Conservation (phyloP, 1,140 invertebrate species). For the Halictus rubicundus region DNA sequence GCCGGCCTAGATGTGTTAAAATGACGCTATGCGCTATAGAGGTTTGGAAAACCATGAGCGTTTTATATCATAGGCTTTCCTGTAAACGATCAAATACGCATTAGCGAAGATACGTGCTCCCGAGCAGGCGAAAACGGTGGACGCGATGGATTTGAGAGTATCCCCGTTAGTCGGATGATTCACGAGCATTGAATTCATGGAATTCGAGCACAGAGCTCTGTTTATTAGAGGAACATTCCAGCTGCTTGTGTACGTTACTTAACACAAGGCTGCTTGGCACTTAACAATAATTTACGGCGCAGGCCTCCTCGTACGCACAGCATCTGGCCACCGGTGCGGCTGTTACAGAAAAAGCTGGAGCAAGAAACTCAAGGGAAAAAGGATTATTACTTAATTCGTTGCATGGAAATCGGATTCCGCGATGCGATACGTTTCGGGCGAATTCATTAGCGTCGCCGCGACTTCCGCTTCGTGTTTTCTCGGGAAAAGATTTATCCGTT, state of each 20-base stretch:
- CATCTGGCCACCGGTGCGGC: slow-evolving; percentile 29
- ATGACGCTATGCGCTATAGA: too few relatives aligned
- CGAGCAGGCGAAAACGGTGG: not conserved
- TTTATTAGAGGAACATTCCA: slow-evolving; percentile 39
- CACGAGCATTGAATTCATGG: slow-evolving; percentile 34
- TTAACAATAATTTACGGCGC: slow-evolving; percentile 44
- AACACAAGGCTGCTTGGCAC: slow-evolving; percentile 40
- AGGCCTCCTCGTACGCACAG: slow-evolving; percentile 13
- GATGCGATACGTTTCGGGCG: not conserved
- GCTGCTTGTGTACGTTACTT: slow-evolving; percentile 35
- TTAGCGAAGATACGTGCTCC: not conserved
- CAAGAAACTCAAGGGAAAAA: slow-evolving; percentile 8
- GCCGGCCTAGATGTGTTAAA: too few relatives aligned
- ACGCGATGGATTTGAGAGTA: slow-evolving; percentile 6
- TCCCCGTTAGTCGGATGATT: slow-evolving; percentile 17
- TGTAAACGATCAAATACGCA: not conserved
- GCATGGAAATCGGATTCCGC: not conserved
- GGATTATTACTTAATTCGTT: slow-evolving; percentile 16
- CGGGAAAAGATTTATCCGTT: too few relatives aligned
- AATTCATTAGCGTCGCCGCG: not conserved
- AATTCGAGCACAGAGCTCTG: slow-evolving; percentile 26
- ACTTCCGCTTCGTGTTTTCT: too few relatives aligned
- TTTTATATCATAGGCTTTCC: not conserved
- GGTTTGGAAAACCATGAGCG: too few relatives aligned
- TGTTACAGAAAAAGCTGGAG: slow-evolving; percentile 24